Conservation (phyloP, 2,888 invertebrate genomes). For the Caenorhabditis angaria region DNA sequence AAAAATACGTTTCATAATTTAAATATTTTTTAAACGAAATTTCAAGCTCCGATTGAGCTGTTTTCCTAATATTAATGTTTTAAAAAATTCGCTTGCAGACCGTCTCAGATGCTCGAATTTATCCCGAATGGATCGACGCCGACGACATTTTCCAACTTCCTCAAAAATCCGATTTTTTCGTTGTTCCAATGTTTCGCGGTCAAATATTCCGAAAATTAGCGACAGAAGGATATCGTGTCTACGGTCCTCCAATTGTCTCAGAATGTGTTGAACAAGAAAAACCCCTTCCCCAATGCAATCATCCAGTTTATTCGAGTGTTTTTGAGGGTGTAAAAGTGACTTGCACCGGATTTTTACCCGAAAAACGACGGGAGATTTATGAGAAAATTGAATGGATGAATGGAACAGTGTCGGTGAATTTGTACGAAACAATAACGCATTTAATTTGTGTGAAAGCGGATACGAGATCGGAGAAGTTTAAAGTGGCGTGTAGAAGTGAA, state of each 20-base stretch:
- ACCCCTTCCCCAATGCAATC: slow-evolving; percentile 42
- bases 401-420: slow-evolving; percentile 31
- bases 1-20: not conserved
- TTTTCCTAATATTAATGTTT: not conserved
- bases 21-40: not conserved
- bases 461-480: slow-evolving; percentile 49
- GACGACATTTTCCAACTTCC: slow-evolving; percentile 17
- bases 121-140: slow-evolving; percentile 39
- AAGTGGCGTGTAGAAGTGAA: slow-evolving; percentile 20
- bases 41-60: not conserved
- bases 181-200: slow-evolving; percentile 42
- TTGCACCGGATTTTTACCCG: slow-evolving; percentile 25
- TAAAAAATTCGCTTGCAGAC: slow-evolving; percentile 17
- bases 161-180: slow-evolving; percentile 31
- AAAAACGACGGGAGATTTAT: slow-evolving; percentile 8
- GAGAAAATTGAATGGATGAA: slow-evolving; percentile 51
- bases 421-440: slow-evolving; percentile 49
- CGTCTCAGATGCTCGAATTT: slow-evolving; percentile 10
- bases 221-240: slow-evolving; percentile 17
- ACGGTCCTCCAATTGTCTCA: slow-evolving; percentile 40
- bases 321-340: slow-evolving; percentile 44
- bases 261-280: slow-evolving; percentile 32
- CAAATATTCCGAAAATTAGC: slow-evolving; percentile 22
- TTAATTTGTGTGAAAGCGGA: slow-evolving; percentile 49
- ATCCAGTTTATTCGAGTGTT: slow-evolving; percentile 47